A percentile compares a stretch with the other conserved stretches of the same genome.
These are phyloP conservation scores for Ceriagrion tenellum DNA, from an alignment of 2,888 invertebrate species.

Conservation along the genomic window DNA sequence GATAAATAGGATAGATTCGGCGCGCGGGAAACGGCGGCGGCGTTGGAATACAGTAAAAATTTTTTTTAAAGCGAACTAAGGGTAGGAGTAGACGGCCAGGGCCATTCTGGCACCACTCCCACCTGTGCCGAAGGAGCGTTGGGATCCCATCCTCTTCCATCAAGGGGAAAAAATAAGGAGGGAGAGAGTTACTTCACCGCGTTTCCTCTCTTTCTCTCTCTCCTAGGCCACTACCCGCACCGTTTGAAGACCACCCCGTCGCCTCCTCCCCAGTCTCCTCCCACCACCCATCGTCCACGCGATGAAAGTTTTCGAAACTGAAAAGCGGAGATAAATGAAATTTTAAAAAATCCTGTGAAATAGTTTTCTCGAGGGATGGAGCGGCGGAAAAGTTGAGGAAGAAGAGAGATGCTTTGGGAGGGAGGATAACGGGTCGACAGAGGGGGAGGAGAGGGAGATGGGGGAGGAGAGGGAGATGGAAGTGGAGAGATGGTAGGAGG, in stretches of 20 bases:
- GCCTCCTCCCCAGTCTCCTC: neutral
- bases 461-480: too few relatives aligned
- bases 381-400: neutral
- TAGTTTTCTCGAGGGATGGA: neutral
- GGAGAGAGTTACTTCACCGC: neutral
- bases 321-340: slow-evolving; percentile 31
- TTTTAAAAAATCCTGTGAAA: neutral
- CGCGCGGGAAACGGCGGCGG: neutral
- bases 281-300: neutral
- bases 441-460: slow-evolving; percentile 1
- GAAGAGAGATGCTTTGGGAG: neutral
- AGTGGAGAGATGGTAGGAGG: too few relatives aligned
- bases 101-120: neutral
- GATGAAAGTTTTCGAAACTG: slow-evolving; percentile 11
- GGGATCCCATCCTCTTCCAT: neutral
- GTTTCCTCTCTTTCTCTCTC: neutral
- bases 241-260: too few relatives aligned
- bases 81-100: neutral
- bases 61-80: neutral
- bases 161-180: neutral
- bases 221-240: too few relatives aligned
- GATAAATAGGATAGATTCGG: slow-evolving; percentile 7
- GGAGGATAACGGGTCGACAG: neutral
- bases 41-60: neutral
- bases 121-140: neutral